Evolutionary conservation across 2,797 vertebrate species (phyloP).

Genomic region (Gallinago nigripennis): DNA sequence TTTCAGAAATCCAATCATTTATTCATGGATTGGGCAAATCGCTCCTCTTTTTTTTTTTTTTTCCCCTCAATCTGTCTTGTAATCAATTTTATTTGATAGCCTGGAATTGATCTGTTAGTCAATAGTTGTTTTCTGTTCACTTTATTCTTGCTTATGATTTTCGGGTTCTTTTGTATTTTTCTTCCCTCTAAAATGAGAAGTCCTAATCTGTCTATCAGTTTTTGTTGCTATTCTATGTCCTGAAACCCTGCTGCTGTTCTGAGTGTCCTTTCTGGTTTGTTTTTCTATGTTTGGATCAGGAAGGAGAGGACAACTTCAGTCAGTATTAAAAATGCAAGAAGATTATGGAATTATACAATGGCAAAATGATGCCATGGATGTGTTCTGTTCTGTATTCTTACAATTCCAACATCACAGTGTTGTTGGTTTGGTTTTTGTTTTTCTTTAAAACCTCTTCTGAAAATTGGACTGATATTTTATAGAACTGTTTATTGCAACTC

Average conservation of each 20-base stretch:
- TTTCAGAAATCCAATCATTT: neutral
- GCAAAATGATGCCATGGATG: neutral
- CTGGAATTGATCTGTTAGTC: neutral
- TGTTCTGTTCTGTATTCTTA: neutral
- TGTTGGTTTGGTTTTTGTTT: neutral
- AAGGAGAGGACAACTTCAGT: neutral
- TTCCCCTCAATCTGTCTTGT: neutral
- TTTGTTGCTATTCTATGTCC: neutral
- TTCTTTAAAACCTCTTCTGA: neutral
- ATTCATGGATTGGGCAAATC: neutral
- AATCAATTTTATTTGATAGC: neutral
- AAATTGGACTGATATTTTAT: neutral
- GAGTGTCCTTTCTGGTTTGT: too few relatives aligned
- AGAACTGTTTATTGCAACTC: neutral
- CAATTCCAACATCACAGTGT: neutral
- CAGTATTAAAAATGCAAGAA: neutral
- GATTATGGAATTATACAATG: neutral
- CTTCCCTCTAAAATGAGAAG: neutral
- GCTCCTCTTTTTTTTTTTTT: neutral
- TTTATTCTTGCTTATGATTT: neutral
- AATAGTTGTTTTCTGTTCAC: neutral
- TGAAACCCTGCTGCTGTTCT: neutral
- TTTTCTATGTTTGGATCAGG: neutral
- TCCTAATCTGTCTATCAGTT: neutral
- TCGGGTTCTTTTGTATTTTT: neutral